These are phyloP conservation scores for Sphaeridia pumilis DNA, from an alignment of 2,888 invertebrate species.

Conservation along the genomic window DNA sequence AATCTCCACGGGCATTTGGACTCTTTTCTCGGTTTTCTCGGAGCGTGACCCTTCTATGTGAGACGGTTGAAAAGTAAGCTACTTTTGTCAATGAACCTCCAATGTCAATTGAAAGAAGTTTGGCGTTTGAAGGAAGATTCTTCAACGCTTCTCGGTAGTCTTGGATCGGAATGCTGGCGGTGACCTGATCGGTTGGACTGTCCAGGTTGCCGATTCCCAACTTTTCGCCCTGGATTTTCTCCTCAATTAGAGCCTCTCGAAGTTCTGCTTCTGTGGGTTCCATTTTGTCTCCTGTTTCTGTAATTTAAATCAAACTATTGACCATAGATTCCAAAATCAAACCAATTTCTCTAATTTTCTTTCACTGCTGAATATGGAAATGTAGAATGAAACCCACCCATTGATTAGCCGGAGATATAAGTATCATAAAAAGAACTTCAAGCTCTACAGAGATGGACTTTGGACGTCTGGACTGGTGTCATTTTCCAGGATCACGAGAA, in stretches of 20 bases:
- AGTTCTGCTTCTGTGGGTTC: no score
- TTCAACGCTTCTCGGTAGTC: slow-evolving; percentile 42
- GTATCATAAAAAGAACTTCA: no score
- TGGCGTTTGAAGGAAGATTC: slow-evolving; percentile 50
- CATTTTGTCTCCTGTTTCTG: no score
- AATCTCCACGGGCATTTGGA: neutral
- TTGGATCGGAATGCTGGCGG: slow-evolving; percentile 12
- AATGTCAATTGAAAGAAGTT: slow-evolving; percentile 56
- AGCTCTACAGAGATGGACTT: no score
- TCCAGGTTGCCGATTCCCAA: slow-evolving; percentile 1
- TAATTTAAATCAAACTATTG: no score
- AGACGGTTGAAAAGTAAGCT: slow-evolving; percentile 53
- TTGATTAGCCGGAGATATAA: no score
- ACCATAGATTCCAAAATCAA: no score
- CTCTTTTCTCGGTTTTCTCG: neutral
- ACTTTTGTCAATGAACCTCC: slow-evolving; percentile 57
- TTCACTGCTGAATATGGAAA: no score
- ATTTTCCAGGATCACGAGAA: no score
- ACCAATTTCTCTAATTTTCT: no score
- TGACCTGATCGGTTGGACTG: neutral
- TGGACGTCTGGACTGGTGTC: no score
- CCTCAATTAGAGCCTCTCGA: neutral
- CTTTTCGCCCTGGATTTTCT: neutral
- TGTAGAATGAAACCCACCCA: no score
- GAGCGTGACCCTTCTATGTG: slow-evolving; percentile 39